Evolutionary conservation across 2,113 vertebrate species (phyloP).

Genomic region (Chrysemys picta): DNA sequence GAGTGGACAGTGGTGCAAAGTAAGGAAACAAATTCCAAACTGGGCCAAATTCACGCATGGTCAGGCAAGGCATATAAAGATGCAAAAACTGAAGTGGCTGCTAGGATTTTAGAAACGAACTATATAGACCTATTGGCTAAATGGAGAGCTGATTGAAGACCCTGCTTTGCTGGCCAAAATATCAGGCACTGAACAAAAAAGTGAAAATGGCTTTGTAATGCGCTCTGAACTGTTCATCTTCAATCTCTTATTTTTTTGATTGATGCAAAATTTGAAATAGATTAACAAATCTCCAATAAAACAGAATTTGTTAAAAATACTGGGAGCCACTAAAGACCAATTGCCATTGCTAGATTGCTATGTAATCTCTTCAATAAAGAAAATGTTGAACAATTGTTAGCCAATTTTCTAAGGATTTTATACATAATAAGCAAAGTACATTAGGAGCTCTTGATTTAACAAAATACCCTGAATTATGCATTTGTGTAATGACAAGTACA

Average conservation of each 20-base stretch:
- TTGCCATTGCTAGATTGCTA: neutral
- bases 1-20: neutral
- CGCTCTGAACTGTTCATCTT: neutral
- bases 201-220: neutral
- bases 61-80: neutral
- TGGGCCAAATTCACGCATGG: accelerated
- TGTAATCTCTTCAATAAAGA: constrained; percentile 14
- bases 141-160: neutral
- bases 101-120: neutral
- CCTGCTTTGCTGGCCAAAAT: neutral
- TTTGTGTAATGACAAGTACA: constrained; percentile 56
- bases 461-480: constrained; percentile 51
- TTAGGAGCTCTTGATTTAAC: constrained; percentile 58
- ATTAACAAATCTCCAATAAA: neutral
- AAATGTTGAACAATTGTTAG: constrained; percentile 25
- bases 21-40: neutral
- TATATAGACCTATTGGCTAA: neutral
- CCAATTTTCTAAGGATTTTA: constrained; percentile 51
- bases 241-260: neutral
- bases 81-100: neutral
- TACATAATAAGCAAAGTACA: constrained; percentile 54
- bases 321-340: neutral
- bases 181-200: neutral
- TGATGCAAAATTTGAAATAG: neutral
- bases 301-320: neutral